Evolutionary conservation across 2,797 vertebrate species (phyloP).

Genomic region (Lagodon rhomboides): DNA sequence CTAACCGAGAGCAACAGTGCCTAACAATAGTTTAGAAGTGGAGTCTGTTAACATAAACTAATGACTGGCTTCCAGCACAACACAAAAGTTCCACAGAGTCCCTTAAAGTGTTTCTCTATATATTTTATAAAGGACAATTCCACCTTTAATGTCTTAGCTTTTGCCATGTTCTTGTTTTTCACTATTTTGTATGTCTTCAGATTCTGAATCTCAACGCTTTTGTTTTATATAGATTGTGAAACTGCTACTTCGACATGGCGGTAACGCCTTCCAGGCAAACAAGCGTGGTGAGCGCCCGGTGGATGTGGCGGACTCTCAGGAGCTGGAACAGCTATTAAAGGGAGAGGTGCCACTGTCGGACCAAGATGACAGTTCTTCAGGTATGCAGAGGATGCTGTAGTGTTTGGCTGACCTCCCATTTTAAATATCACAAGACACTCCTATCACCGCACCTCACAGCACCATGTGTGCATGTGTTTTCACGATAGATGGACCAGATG

Average conservation of each 20-base stretch:
- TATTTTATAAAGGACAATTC: too few species aligned
- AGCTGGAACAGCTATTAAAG: constrained; percentile 95
- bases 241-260: constrained; percentile 95
- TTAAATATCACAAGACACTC: not conserved
- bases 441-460: not conserved
- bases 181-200: not conserved
- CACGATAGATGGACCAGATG: not conserved
- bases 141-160: not conserved
- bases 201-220: not conserved
- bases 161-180: not conserved
- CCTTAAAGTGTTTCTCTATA: too few species aligned
- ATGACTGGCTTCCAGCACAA: too few species aligned
- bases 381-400: constrained; percentile 73
- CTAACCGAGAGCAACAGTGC: too few species aligned
- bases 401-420: not conserved
- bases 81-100: too few species aligned
- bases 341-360: constrained; percentile 94
- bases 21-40: too few species aligned
- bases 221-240: constrained; percentile 92
- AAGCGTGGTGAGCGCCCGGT: constrained; percentile 97
- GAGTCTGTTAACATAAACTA: too few species aligned
- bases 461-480: not conserved
- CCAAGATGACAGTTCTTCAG: constrained; percentile 95
- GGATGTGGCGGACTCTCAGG: constrained; percentile 97
- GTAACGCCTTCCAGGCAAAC: constrained; percentile 98